Percentiles rank a stretch among this genome's conserved stretches.
Evolutionary conservation across 2,113 vertebrate genomes (phyloP).

Genomic region (Merops nubicus): DNA sequence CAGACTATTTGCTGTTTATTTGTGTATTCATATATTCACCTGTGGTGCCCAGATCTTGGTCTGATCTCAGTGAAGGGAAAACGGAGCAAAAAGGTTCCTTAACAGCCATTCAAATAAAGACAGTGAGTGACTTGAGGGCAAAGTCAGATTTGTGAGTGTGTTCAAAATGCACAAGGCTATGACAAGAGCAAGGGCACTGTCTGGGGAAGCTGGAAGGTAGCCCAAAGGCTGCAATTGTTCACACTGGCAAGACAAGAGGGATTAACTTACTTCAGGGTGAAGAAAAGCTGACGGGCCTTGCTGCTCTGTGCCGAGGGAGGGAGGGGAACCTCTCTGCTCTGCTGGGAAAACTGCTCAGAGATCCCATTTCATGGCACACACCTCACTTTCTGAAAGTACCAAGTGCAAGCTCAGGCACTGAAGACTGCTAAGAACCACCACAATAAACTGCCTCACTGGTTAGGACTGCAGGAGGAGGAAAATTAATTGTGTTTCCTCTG

Average conservation of each 20-base stretch:
- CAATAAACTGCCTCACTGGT: neutral
- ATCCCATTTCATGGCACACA: neutral
- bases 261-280: neutral
- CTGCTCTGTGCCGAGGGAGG: neutral
- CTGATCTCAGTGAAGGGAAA: neutral
- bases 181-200: neutral
- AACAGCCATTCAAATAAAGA: neutral
- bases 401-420: neutral
- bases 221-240: neutral
- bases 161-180: neutral
- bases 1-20: neutral
- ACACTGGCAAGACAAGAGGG: neutral
- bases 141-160: neutral
- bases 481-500: neutral
- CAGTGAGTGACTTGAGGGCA: neutral
- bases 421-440: neutral
- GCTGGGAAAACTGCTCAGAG: neutral
- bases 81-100: neutral
- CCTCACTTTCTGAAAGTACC: neutral
- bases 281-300: neutral
- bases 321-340: neutral
- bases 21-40: neutral
- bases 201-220: neutral
- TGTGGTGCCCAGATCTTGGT: neutral
- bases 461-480: neutral